Evolutionary conservation across 2,113 vertebrate species (phyloP).

Genomic region (Dolichotis patagonum): DNA sequence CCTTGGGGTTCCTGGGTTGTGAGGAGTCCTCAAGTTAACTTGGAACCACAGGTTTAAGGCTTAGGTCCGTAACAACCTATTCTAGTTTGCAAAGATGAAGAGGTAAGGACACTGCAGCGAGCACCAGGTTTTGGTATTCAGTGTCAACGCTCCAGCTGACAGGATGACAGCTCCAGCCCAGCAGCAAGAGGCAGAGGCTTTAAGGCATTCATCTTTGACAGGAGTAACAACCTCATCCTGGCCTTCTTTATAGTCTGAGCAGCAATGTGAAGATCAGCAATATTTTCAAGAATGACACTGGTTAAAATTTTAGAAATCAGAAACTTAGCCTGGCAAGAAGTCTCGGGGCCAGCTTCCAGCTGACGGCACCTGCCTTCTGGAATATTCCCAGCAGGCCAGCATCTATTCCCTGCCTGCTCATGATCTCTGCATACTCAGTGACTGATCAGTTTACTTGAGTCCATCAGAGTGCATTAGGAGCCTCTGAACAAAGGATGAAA

Average conservation of each 20-base stretch:
- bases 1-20: background rate
- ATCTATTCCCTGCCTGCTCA: background rate
- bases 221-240: background rate
- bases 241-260: background rate
- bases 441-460: background rate
- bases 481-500: background rate
- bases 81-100: background rate
- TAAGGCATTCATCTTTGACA: background rate
- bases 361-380: background rate
- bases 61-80: background rate
- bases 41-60: background rate
- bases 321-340: background rate
- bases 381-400: background rate
- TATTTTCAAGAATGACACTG: constrained; percentile 10
- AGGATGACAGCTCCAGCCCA: background rate
- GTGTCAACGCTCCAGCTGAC: background rate
- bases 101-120: background rate
- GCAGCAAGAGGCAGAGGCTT: background rate
- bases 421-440: background rate
- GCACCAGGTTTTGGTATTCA: background rate
- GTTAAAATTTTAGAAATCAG: constrained; percentile 35
- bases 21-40: background rate
- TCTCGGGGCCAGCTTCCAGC: background rate
- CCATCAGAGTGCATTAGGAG: background rate
- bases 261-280: background rate